Evolutionary conservation across 2,797 vertebrate species (phyloP).

Genomic region (Ptychobarbus kaznakovi): DNA sequence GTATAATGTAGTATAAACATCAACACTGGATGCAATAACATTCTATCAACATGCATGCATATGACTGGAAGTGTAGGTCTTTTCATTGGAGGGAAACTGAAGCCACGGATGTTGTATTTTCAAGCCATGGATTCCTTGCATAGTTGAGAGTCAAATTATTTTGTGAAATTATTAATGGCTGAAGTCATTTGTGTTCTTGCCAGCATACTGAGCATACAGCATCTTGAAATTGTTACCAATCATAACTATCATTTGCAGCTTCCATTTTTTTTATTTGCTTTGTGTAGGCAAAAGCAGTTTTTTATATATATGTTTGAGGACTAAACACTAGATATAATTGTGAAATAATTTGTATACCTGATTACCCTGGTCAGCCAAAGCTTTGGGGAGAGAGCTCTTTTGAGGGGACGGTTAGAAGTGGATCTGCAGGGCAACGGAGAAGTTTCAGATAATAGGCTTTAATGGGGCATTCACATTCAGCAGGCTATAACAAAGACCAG

Average conservation of each 20-base stretch:
- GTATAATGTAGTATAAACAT: conserved; percentile 62
- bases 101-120: conserved; percentile 32
- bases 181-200: conserved; percentile 40
- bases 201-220: background rate
- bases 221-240: conserved; percentile 17
- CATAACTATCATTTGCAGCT: conserved; percentile 42
- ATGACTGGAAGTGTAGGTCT: background rate
- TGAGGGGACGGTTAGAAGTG: conserved; percentile 54
- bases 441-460: conserved; percentile 72
- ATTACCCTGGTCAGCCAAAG: conserved; percentile 60
- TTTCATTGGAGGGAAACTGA: conserved; percentile 19
- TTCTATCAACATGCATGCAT: background rate
- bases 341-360: conserved; percentile 59
- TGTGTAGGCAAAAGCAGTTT: background rate
- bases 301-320: background rate
- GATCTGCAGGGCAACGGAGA: conserved; percentile 58
- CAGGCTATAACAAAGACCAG: conserved; percentile 63
- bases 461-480: conserved; percentile 72
- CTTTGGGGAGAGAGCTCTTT: conserved; percentile 49
- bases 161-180: conserved; percentile 55
- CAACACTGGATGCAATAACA: conserved; percentile 24
- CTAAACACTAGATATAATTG: background rate
- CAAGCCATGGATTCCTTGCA: conserved; percentile 51
- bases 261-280: conserved; percentile 66
- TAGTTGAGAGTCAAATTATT: conserved; percentile 38